Percentiles rank a stretch among this genome's conserved stretches.
Evolutionary conservation across 2,888 invertebrate genomes (phyloP).

Genomic region (Euproctis similis): DNA sequence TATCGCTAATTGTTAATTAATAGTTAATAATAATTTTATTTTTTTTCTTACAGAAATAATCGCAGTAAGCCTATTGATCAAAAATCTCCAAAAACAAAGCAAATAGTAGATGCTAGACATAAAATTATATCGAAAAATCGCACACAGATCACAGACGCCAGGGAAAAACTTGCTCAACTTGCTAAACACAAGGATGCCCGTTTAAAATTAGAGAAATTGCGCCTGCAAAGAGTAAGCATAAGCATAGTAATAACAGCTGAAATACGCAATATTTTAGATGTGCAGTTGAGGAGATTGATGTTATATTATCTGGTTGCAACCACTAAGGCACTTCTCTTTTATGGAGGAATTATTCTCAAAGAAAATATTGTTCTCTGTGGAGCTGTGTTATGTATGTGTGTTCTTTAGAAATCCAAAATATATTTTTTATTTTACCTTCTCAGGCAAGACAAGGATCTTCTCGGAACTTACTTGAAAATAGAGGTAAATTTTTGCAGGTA

Average conservation of each 20-base stretch:
- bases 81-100: constrained; percentile 19
- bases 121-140: constrained; percentile 87
- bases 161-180: constrained; percentile 85
- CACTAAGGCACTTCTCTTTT: no score
- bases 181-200: constrained; percentile 86
- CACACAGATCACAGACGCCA: constrained; percentile 84
- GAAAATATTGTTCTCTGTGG: no score
- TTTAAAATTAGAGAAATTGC: constrained; percentile 79
- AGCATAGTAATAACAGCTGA: no score
- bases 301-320: no score
- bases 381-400: no score
- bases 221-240: constrained; percentile 64
- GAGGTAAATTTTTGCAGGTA: constrained; percentile 31
- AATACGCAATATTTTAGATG: no score
- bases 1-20: no score
- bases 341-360: no score
- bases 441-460: constrained; percentile 28
- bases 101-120: constrained; percentile 81
- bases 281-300: neutral
- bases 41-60: constrained; percentile 16
- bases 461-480: constrained; percentile 28
- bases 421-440: neutral
- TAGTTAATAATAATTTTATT: no score
- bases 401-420: no score
- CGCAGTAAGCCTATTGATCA: constrained; percentile 19